Evolutionary conservation across 2,113 vertebrate genomes (phyloP), one percentile per base, ranked within the genome.

Genomic region (Zonotrichia leucophrys): DNA sequence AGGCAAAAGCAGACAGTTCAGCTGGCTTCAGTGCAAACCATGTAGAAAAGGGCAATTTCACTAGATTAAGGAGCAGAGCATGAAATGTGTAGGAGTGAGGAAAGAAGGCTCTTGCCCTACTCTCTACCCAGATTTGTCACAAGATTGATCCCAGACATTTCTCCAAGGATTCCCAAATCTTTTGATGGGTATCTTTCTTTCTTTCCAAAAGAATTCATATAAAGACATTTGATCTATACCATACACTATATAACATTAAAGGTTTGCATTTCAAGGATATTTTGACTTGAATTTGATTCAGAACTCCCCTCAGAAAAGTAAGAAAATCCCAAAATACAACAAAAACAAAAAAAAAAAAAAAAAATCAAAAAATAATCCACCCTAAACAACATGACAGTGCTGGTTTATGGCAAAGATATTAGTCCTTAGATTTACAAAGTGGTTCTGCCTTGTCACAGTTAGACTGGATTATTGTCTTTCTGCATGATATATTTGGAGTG

Each of bases 321-420:
- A 31, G 24, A 44, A 24, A 66, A 10, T 3, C 9, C 27, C 17
- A 53, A 53, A 52, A 30, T 11, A 19, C 18, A 31, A 31, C 11
- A 8, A 53, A 53, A 11, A 28, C 12, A 41, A 41, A 41, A 46
- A 21, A 44, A 44, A 44, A 20, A 10, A 46, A 37, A 42, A 21
- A 44, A 23, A 23, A 62, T 5, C 16, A 30, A 30, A 22, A 33
- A 6, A 53, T 18, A 18, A 21, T 5, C 10, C 39, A 41, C 41
- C n/a, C 12, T 9, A 44, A 31, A 23, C 3, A 55, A 11, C 16
- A 22, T 12, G 6, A 14, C 2, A n/a, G 3, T 31, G 4, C 2
- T 75, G 12, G 24, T 81, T 74, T 39, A 72, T 46, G 13, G 11
- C 50, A 90, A 82, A 85, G 17, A 47, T 28, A 5, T 11, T 52